Evolutionary conservation across 2,113 vertebrate species (phyloP).

Genomic region (Riparia riparia): DNA sequence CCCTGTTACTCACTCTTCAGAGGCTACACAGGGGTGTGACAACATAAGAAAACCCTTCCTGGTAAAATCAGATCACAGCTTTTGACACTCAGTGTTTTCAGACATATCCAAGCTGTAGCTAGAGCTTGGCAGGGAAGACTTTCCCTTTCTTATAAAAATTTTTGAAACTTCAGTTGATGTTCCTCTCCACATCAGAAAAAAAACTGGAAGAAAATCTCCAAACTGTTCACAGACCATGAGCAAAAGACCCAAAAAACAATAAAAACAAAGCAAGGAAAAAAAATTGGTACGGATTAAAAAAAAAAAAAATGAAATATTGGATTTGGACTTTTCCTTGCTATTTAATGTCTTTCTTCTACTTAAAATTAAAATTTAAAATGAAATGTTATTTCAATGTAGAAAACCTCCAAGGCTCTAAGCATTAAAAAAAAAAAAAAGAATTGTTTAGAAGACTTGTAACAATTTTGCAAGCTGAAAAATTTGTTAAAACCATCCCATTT

Average conservation of each 20-base stretch:
- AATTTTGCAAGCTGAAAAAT: not conserved
- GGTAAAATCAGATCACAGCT: conserved; percentile 29
- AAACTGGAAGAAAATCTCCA: not conserved
- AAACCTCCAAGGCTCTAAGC: not conserved
- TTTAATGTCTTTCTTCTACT: not conserved
- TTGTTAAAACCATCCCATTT: not conserved
- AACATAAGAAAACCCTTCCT: not conserved
- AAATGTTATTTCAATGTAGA: not conserved
- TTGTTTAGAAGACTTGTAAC: not conserved
- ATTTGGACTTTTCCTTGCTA: not conserved
- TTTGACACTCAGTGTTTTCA: conserved; percentile 15
- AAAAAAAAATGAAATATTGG: not conserved
- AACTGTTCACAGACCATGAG: not conserved
- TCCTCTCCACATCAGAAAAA: not conserved
- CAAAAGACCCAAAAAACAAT: not conserved
- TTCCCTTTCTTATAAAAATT: conserved; percentile 3
- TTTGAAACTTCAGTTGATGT: not conserved
- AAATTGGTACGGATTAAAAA: not conserved
- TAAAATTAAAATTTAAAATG: not conserved
- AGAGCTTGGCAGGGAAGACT: not conserved
- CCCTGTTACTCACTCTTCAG: not conserved
- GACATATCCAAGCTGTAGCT: not conserved
- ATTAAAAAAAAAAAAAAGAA: not conserved
- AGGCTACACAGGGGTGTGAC: not conserved
- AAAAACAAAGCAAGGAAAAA: not conserved